phyloP scores from a whole-genome alignment of 2,888 invertebrate species.

The Glaucopsyche alexis region DNA sequence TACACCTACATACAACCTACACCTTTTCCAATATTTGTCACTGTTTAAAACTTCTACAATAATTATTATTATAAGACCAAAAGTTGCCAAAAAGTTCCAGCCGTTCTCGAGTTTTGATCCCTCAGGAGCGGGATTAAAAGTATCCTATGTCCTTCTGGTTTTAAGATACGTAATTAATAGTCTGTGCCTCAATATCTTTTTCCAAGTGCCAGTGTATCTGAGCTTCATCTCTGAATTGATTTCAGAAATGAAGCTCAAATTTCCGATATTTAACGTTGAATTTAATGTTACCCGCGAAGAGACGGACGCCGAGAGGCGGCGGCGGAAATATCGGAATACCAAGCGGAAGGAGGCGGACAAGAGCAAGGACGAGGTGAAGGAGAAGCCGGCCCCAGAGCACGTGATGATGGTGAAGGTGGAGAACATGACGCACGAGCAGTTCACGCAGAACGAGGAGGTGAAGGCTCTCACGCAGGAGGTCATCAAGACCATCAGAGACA shows the following conservation, averaged over 20 bases:
- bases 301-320: conserved; percentile 79
- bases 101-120: too few relatives aligned
- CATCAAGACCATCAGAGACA: conserved; percentile 98
- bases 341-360: conserved; percentile 50
- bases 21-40: too few relatives aligned
- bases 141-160: too few relatives aligned
- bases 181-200: background rate
- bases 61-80: too few relatives aligned
- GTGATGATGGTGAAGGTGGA: conserved; percentile 96
- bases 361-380: conserved; percentile 52
- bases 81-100: too few relatives aligned
- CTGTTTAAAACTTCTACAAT: too few relatives aligned
- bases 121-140: too few relatives aligned
- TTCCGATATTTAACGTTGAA: conserved; percentile 90
- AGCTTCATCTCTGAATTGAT: conserved; percentile 69
- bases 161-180: too few relatives aligned
- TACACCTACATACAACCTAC: too few relatives aligned
- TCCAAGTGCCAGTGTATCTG: conserved; percentile 32
- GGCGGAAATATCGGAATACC: conserved; percentile 69
- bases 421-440: conserved; percentile 93
- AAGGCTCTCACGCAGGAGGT: conserved; percentile 98
- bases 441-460: conserved; percentile 95
- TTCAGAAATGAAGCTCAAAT: conserved; percentile 87
- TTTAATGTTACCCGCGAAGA: conserved; percentile 91
- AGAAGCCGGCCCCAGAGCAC: conserved; percentile 56